Conservation (phyloP, 2,888 invertebrate species). For the Chrysopilus asiliformis region DNA sequence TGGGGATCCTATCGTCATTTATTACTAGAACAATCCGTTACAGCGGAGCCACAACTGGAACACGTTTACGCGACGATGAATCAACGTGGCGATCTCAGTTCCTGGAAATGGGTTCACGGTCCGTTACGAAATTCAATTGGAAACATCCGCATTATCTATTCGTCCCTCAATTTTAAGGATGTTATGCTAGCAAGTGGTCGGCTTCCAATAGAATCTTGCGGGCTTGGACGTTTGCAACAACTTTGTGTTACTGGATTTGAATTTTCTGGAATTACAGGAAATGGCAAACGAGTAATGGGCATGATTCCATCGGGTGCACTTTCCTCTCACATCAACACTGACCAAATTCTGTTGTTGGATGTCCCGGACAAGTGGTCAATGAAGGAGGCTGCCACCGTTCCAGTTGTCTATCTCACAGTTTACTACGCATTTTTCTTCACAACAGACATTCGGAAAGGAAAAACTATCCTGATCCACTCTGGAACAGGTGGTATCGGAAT, state of each 20-base stretch:
- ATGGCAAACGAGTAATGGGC: conserved; percentile 53
- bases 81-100: conserved; percentile 74
- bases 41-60: conserved; percentile 35
- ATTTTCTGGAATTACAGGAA: conserved; percentile 43
- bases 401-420: conserved; percentile 60
- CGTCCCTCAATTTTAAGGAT: conserved; percentile 86
- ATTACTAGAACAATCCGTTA: conserved; percentile 40
- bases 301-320: conserved; percentile 40
- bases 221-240: conserved; percentile 47
- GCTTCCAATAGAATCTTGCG: conserved; percentile 68
- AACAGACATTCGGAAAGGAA: conserved; percentile 28
- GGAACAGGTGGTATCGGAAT: conserved; percentile 64
- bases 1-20: conserved; percentile 76
- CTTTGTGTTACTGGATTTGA: conserved; percentile 58
- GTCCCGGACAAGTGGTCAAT: conserved; percentile 59
- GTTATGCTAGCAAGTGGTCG: conserved; percentile 89
- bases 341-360: conserved; percentile 40
- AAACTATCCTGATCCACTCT: conserved; percentile 41
- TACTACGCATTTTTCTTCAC: conserved; percentile 39
- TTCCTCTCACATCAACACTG: conserved; percentile 40
- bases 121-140: conserved; percentile 41
- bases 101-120: conserved; percentile 73
- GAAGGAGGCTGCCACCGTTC: conserved; percentile 63
- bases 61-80: conserved; percentile 67
- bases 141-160: conserved; percentile 41